phyloP scores from a whole-genome alignment of 2,888 invertebrate species.

The Sinelater perroti region DNA sequence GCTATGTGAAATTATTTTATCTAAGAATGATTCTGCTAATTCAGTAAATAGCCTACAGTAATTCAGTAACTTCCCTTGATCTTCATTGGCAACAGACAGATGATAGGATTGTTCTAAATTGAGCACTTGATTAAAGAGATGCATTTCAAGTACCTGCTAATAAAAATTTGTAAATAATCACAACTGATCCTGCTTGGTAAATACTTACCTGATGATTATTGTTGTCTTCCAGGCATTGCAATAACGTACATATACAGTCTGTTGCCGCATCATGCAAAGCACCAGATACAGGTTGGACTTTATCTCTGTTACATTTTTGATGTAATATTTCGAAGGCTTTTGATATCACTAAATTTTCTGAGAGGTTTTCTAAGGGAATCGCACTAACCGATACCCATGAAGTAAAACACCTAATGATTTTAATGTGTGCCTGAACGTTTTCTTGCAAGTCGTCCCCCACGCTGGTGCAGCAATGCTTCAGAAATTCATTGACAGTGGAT shows the following conservation, averaged over 20 bases:
- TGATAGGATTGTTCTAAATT: slow-evolving; percentile 87
- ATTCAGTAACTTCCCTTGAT: slow-evolving; percentile 92
- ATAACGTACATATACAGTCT: slow-evolving; percentile 86
- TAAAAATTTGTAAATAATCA: slow-evolving; percentile 8
- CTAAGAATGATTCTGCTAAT: slow-evolving; percentile 88
- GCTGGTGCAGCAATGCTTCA: slow-evolving; percentile 78
- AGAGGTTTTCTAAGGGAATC: slow-evolving; percentile 77
- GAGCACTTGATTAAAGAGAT: slow-evolving; percentile 83
- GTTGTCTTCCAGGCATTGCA: slow-evolving; percentile 83
- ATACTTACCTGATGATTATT: slow-evolving; percentile 64
- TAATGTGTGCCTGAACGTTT: slow-evolving; percentile 73
- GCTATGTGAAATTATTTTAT: slow-evolving; percentile 77
- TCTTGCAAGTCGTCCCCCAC: slow-evolving; percentile 71
- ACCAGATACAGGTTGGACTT: slow-evolving; percentile 47
- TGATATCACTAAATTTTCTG: slow-evolving; percentile 76
- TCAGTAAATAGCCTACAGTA: slow-evolving; percentile 96
- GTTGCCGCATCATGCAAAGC: slow-evolving; percentile 87
- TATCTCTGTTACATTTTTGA: slow-evolving; percentile 51
- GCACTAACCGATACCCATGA: slow-evolving; percentile 91
- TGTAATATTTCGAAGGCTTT: slow-evolving; percentile 75
- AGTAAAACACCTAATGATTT: slow-evolving; percentile 85
- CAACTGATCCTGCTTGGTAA: background rate
- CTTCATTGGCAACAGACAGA: slow-evolving; percentile 90
- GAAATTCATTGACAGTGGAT: slow-evolving; percentile 78
- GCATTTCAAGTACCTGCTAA: slow-evolving; percentile 73